Evolutionary conservation across 2,113 vertebrate species (phyloP), one percentile per base, ranked within the genome.

Genomic region (Ceyx margarethae): DNA sequence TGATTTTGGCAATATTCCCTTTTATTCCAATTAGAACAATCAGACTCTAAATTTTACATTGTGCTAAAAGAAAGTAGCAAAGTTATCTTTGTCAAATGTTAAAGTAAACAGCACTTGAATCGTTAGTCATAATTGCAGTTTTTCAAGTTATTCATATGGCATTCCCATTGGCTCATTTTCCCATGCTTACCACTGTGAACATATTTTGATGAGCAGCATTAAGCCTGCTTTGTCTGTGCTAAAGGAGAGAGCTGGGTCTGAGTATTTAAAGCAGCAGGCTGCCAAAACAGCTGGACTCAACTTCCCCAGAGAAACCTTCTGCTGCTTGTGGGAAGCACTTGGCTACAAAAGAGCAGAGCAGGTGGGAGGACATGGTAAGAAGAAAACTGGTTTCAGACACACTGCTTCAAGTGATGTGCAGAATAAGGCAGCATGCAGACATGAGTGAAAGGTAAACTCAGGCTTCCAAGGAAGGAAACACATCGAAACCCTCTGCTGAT

Each of bases 21-120:
- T 90, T 92, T 75, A 86, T 79, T 74, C 37, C 58, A 90, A 68
- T 90, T 91, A 93, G 74, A 95, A 93, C 71, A 83, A 94, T 90
- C 76, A 86, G 58, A 81, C 53, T 90, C 76, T 75, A 86, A 93
- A 93, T 91, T 94, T 94, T 54, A 90, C 54, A 84, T 76, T 51
- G 33, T 89, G 46, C 46, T 89, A 82, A 73, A 93, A 79, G 37
- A 95, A 94, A 94, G 90, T 58, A 96, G 62, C 78, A 87, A 60
- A 5, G 4, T 82, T 91, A 82, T 92, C 64, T 92, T 80, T 62
- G 92, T 85, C 78, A 94, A 93, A 93, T n/a, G 18, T 79, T 95
- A 72, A 89, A 93, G 86, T 73, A 95, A 95, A 92, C n/a, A 94
- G 67, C 46, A 89, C 31, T 80, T 71, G 58, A 78, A 89, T 64